These are phyloP conservation scores for Scaptodrosophila latifasciaeformis DNA, from an alignment of 2,888 invertebrate species.

Conservation along the genomic window DNA sequence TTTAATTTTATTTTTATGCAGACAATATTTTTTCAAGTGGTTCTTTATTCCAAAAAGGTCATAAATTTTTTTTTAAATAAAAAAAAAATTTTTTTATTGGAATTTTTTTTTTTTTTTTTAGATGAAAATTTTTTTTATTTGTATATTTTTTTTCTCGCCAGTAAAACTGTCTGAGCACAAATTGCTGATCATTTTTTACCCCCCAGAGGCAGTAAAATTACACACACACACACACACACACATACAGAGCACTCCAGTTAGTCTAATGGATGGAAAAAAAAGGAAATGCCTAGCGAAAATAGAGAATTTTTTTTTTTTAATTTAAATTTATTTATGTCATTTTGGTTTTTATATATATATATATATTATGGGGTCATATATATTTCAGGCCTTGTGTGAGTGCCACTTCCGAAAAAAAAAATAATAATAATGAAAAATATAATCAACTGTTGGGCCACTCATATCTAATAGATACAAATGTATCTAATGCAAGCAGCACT, in stretches of 20 bases:
- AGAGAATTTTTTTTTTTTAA: constrained; percentile 14
- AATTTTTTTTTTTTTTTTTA: background rate
- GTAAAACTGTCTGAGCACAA: no score
- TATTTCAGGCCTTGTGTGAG: background rate
- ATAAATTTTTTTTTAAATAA: no score
- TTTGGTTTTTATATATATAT: constrained; percentile 43
- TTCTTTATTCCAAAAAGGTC: no score
- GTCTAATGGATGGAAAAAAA: constrained; percentile 25
- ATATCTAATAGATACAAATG: constrained; percentile 50
- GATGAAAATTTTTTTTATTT: no score
- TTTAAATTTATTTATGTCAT: constrained; percentile 44
- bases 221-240: background rate
- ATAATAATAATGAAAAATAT: background rate
- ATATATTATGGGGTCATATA: constrained; percentile 17
- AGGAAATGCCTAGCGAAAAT: constrained; percentile 31
- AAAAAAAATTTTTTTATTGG: no score
- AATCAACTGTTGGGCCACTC: constrained; percentile 3
- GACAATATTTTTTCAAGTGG: no score
- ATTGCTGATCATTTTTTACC: no score
- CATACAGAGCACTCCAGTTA: constrained; percentile 40
- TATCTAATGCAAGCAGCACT: constrained; percentile 51
- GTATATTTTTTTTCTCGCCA: no score
- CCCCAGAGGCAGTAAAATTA: no score
- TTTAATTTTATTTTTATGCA: no score
- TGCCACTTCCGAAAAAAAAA: constrained; percentile 30